Percentiles rank a stretch among this genome's conserved stretches.
Conservation (phyloP, 2,113 vertebrate species). For the Pheucticus melanocephalus region DNA sequence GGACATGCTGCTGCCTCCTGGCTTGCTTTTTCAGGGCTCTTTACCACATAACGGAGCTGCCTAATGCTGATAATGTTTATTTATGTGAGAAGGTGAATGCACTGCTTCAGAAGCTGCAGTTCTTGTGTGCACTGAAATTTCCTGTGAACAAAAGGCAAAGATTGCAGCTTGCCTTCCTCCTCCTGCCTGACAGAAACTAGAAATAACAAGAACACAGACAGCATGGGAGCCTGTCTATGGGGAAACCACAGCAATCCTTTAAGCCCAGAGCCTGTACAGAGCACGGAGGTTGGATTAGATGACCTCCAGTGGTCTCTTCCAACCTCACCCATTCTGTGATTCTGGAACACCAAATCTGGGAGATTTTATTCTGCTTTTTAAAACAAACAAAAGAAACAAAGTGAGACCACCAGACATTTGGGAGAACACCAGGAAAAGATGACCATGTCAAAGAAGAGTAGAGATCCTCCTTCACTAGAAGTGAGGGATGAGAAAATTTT, state of each 20-base stretch:
- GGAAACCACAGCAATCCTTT: neutral
- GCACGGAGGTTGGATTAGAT: neutral
- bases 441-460: neutral
- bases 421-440: neutral
- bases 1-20: neutral
- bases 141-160: neutral
- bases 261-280: neutral
- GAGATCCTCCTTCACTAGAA: neutral
- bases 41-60: neutral
- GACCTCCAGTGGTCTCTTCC: neutral
- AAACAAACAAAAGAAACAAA: neutral
- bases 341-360: neutral
- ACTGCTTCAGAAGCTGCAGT: neutral
- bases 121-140: neutral
- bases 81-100: neutral
- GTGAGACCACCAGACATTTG: neutral
- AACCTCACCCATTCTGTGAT: neutral
- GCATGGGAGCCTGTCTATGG: neutral
- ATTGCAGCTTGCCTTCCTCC: neutral
- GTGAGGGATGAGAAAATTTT: conserved; percentile 6
- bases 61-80: neutral
- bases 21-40: neutral
- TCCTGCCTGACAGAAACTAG: neutral
- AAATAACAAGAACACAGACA: neutral
- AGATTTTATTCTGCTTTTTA: neutral